Base-by-base conservation (phyloP, 2,888 invertebrate genomes). In the Gisinianus flammeolus region DNA sequence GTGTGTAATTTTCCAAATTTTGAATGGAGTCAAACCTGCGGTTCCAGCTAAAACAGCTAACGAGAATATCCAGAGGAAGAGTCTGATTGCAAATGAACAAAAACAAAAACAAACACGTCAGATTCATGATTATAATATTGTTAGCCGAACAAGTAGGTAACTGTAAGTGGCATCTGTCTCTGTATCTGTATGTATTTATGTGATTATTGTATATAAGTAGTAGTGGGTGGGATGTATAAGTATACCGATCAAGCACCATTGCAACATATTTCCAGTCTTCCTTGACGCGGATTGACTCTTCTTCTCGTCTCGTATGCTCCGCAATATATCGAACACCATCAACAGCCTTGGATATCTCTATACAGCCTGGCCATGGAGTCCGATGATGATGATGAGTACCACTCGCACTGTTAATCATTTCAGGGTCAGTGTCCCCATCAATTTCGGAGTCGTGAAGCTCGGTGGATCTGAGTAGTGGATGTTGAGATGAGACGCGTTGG, bases 231-330 rank as follows among this genome's bases (percentile, higher is more conserved):
- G 19, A 44, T 5, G 5, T 44, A 44, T 44, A 16, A 44, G 44
- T 6, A 44, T 44, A 89, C 73, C 96, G 91, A 88, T 97, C 97
- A 85, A 97, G 89, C 70, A 97, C 96, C 94, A 96, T 85, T 76
- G 96, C 96, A 58, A 97, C 95, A 88, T 95, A 97, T 87, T 97
- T 97, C 96, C 96, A 97, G 89, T 97, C 96, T 88, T 96, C 95
- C 88, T 94, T 94, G 73, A 94, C 93, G 90, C 94, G 91, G 76
- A 94, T 94, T 79, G 95, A 94, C 87, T 96, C 95, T 88, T 96
- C 95, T 88, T 95, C 95, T 86, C 94, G 91, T 86, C 94, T 92
- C 78, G 95, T 95, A 88, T 96, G 95, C 88, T 96, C 95, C 71
- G 96, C 96, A 86, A 96, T 96, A 87, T 94, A 96, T 86, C 93